Conservation (phyloP, 1,140 invertebrate genomes). For the Cyclargus thomasi region DNA sequence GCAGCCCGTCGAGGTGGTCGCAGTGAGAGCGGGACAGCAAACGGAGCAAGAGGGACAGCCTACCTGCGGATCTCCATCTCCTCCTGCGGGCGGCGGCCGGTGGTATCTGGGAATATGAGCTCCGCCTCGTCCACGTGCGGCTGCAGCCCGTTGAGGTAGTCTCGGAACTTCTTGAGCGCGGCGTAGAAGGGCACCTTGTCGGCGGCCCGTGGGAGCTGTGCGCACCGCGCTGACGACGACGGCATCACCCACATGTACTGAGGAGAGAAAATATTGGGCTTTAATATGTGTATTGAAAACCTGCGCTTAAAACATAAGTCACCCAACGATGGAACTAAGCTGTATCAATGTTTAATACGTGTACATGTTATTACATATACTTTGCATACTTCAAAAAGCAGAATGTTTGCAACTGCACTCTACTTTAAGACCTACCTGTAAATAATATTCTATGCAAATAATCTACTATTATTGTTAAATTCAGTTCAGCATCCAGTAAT, state of each 20-base stretch:
- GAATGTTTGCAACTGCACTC: too few relatives aligned
- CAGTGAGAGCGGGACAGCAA: neutral
- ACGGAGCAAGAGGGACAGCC: neutral
- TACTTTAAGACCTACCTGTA: too few relatives aligned
- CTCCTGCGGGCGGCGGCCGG: constrained; percentile 69
- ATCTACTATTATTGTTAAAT: too few relatives aligned
- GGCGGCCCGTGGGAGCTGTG: constrained; percentile 93
- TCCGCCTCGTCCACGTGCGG: constrained; percentile 92
- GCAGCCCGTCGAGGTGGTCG: constrained; percentile 86
- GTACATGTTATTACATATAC: too few relatives aligned
- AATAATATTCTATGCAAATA: too few relatives aligned
- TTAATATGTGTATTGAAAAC: too few relatives aligned
- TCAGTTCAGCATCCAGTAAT: too few relatives aligned
- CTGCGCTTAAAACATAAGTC: too few relatives aligned
- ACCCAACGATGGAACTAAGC: too few relatives aligned
- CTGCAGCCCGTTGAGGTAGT: constrained; percentile 94
- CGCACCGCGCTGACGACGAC: constrained; percentile 96
- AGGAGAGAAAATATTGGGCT: neutral
- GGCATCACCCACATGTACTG: constrained; percentile 99
- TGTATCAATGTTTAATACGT: too few relatives aligned
- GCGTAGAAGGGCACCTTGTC: constrained; percentile 98
- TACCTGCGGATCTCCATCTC: constrained; percentile 76
- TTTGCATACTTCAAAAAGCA: too few relatives aligned
- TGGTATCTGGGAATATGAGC: constrained; percentile 89
- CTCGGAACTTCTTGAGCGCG: constrained; percentile 94